Conservation (phyloP, 1,140 invertebrate genomes). For the Bombus confusus region DNA sequence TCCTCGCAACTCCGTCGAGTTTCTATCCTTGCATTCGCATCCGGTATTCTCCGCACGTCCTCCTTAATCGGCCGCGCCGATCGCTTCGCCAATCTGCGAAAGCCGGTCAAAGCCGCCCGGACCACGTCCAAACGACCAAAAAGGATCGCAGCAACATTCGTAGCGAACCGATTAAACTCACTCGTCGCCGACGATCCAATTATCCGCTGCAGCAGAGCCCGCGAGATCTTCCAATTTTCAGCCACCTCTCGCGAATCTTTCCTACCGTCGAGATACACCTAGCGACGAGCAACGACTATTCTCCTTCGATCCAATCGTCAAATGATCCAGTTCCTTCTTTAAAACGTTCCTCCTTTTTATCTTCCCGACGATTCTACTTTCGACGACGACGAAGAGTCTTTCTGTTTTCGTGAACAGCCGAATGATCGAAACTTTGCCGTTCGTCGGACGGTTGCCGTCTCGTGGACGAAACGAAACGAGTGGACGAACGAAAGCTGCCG, state of each 20-base stretch:
- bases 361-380: too few species aligned
- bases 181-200: background rate
- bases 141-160: background rate
- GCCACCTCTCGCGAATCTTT: too few species aligned
- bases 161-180: background rate
- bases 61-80: slow-evolving; percentile 17
- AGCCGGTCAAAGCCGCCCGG: background rate
- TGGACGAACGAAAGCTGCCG: slow-evolving; percentile 37
- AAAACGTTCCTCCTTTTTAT: too few species aligned
- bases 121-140: background rate
- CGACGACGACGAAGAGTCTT: too few species aligned
- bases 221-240: background rate
- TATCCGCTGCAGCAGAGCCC: background rate
- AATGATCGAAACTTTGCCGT: background rate
- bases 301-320: too few species aligned
- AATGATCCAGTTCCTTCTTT: too few species aligned
- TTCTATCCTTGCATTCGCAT: background rate
- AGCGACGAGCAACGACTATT: too few species aligned
- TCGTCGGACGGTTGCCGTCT: background rate
- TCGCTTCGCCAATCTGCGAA: slow-evolving; percentile 16
- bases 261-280: too few species aligned
- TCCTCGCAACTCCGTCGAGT: background rate
- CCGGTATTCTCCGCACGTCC: slow-evolving; percentile 4
- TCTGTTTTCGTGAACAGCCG: background rate
- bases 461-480: background rate